Evolutionary conservation across 2,888 invertebrate genomes (phyloP).

Genomic region (Gastracanthus pulcherrimus): DNA sequence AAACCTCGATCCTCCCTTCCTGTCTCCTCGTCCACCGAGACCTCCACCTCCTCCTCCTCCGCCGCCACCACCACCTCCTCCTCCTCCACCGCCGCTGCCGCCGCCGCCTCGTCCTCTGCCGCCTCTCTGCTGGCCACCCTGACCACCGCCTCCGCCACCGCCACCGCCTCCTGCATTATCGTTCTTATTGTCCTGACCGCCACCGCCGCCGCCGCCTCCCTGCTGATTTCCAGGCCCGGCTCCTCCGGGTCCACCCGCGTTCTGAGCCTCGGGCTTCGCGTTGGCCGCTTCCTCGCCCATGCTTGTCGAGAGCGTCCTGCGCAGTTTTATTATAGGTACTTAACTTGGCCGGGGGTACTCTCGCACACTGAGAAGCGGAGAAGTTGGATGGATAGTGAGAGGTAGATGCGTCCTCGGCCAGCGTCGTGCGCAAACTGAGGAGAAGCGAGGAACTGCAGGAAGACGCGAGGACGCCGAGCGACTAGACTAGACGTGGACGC

Average conservation of each 20-base stretch:
- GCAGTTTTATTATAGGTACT: background rate
- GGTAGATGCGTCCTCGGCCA: slow-evolving; percentile 4
- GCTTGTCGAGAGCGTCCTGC: slow-evolving; percentile 24
- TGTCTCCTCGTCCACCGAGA: slow-evolving; percentile 63
- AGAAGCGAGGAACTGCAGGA: too few relatives aligned
- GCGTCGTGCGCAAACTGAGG: slow-evolving; percentile 35
- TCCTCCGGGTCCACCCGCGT: too few relatives aligned
- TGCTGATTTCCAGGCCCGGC: too few relatives aligned
- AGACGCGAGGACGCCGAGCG: background rate
- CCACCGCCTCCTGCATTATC: slow-evolving; percentile 61
- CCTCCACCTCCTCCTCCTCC: slow-evolving; percentile 47
- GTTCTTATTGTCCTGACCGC: slow-evolving; percentile 66
- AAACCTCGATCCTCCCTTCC: slow-evolving; percentile 60
- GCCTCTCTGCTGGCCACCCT: slow-evolving; percentile 60
- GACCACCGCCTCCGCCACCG: slow-evolving; percentile 62
- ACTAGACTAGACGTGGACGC: too few relatives aligned
- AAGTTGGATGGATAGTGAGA: too few relatives aligned
- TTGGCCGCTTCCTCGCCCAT: slow-evolving; percentile 71
- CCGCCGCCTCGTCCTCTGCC: slow-evolving; percentile 24
- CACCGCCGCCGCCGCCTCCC: too few relatives aligned
- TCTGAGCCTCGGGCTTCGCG: slow-evolving; percentile 66
- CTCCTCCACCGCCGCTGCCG: too few relatives aligned
- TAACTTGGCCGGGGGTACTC: too few relatives aligned
- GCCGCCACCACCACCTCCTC: slow-evolving; percentile 62
- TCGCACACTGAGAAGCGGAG: background rate